Evolutionary conservation across 2,797 vertebrate species (phyloP).

Genomic region (Anguilla megastoma): DNA sequence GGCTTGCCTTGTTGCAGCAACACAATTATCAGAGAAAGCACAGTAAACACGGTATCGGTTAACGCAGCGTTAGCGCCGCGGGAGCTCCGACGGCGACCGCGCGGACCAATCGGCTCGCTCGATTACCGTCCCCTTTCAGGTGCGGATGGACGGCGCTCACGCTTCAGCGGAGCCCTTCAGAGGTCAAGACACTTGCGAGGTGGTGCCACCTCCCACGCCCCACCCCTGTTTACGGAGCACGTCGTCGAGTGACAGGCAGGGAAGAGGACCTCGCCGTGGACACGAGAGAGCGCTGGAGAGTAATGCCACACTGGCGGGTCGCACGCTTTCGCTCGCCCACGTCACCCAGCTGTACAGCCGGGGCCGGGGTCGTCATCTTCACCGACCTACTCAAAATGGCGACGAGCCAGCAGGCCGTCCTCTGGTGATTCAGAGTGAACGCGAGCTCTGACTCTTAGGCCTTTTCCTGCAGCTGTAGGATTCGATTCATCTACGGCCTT

Average conservation of each 20-base stretch:
- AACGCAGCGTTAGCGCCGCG: neutral
- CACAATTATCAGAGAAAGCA: neutral
- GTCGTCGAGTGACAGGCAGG: neutral
- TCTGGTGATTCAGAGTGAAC: conserved; percentile 18
- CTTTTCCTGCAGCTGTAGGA: neutral
- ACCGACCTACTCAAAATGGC: conserved; percentile 14
- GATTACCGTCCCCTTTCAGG: neutral
- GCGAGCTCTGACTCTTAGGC: conserved; percentile 24
- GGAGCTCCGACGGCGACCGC: neutral
- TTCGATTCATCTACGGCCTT: neutral
- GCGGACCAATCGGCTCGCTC: neutral
- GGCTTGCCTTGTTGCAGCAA: conserved; percentile 3
- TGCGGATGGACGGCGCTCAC: neutral
- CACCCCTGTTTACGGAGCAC: neutral
- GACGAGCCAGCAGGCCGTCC: neutral
- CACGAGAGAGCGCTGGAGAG: neutral
- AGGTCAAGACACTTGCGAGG: neutral
- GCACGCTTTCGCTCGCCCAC: conserved; percentile 26
- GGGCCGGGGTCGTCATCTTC: conserved; percentile 43
- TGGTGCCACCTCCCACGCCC: neutral
- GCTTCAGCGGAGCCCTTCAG: neutral
- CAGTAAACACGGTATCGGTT: neutral
- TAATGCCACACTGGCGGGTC: conserved; percentile 50
- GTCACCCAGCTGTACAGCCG: conserved; percentile 42
- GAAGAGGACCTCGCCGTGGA: too few species aligned